Conservation (phyloP, 2,888 invertebrate species). For the Drosophila helvetica region DNA sequence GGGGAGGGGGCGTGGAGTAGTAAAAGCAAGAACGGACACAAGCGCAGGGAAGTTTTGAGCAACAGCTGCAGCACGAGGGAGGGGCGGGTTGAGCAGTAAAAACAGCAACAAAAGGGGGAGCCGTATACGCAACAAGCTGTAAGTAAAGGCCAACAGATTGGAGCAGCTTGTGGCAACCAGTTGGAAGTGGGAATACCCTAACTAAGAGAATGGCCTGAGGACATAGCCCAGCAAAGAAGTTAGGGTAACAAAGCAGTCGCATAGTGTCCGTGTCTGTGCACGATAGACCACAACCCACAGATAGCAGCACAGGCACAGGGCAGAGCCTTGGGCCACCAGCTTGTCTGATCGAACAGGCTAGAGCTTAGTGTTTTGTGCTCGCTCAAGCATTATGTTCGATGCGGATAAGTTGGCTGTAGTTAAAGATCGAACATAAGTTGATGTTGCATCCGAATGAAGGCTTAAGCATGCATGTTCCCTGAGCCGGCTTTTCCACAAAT, state of each 20-base stretch:
- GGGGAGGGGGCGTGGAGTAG: background rate
- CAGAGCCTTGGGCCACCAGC: background rate
- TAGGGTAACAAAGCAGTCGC: background rate
- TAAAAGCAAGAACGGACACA: slow-evolving; percentile 24
- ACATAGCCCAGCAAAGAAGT: background rate
- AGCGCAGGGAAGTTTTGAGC: slow-evolving; percentile 14
- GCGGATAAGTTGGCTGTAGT: background rate
- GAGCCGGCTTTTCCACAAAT: too few relatives aligned
- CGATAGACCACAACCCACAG: background rate
- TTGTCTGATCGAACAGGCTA: background rate
- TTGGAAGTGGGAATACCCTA: background rate
- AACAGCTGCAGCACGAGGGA: background rate
- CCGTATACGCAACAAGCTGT: background rate
- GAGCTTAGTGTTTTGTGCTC: background rate
- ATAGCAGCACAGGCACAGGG: background rate
- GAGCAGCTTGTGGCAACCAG: background rate
- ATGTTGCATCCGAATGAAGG: background rate
- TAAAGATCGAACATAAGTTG: background rate
- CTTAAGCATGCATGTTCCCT: background rate
- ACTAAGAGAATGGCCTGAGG: background rate
- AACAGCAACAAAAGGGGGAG: background rate
- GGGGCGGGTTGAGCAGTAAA: too few relatives aligned
- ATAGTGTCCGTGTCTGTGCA: background rate
- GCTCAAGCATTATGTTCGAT: background rate
- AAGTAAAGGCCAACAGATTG: background rate